phyloP scores from a whole-genome alignment of 2,113 vertebrate species.

The Furnarius figulus region DNA sequence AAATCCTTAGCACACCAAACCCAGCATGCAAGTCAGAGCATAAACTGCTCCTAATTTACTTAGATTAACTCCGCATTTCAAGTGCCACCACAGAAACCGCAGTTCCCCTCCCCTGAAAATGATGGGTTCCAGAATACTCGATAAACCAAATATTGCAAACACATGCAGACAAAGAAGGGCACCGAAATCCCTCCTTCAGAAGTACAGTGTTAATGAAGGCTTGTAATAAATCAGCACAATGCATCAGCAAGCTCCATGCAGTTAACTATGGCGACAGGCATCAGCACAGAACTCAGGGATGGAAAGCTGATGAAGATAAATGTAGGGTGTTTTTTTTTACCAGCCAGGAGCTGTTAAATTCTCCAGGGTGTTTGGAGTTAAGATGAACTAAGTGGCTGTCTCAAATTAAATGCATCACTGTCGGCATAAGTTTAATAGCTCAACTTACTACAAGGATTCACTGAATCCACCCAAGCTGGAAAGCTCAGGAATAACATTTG shows the following conservation, averaged over 20 bases:
- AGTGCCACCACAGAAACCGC: neutral
- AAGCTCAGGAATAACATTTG: neutral
- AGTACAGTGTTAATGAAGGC: conserved; percentile 2
- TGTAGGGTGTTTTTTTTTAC: neutral
- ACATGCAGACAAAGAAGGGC: neutral
- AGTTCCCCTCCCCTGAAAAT: neutral
- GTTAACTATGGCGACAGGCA: conserved; percentile 38
- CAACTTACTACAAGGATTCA: neutral
- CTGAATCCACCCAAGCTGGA: neutral
- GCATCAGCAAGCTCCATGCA: neutral
- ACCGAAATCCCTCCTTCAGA: neutral
- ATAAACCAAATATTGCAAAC: neutral
- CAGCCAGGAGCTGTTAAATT: neutral
- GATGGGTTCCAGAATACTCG: neutral
- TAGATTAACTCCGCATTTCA: conserved; percentile 24
- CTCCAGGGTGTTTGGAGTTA: neutral
- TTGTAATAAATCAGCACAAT: neutral
- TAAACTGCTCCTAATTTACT: conserved; percentile 61
- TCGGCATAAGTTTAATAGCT: neutral
- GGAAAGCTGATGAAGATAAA: neutral
- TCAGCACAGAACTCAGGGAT: neutral
- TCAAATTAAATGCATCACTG: neutral
- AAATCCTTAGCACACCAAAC: conserved; percentile 33
- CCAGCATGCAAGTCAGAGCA: conserved; percentile 16
- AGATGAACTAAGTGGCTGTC: neutral